phyloP scores from a whole-genome alignment of 2,797 vertebrate genomes.

The Crenuchus spilurus region DNA sequence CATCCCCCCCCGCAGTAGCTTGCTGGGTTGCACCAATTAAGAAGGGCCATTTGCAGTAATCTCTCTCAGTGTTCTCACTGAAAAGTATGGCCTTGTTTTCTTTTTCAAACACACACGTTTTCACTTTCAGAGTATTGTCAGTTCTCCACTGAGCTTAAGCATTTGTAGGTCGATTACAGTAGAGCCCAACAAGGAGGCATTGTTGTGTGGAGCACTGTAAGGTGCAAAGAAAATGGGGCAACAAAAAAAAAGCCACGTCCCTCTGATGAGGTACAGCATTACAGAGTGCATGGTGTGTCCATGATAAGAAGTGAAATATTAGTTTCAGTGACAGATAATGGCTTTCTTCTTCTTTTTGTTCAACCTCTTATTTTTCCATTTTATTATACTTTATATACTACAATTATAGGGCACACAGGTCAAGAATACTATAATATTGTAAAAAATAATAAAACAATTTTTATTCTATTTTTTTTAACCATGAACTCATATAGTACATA shows the following conservation, averaged over 20 bases:
- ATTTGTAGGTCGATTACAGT: constrained; percentile 18
- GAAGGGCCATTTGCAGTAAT: constrained; percentile 30
- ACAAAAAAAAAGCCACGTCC: constrained; percentile 51
- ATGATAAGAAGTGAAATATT: too few species aligned
- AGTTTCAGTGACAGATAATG: too few species aligned
- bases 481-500: too few species aligned
- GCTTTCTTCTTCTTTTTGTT: too few species aligned
- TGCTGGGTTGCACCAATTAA: constrained; percentile 38
- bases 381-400: too few species aligned
- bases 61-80: constrained; percentile 11
- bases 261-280: background rate
- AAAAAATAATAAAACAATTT: too few species aligned
- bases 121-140: background rate
- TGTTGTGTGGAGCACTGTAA: constrained; percentile 43
- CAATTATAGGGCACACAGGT: too few species aligned
- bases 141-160: background rate
- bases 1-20: background rate
- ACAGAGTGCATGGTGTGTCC: too few species aligned
- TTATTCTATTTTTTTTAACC: too few species aligned
- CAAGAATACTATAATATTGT: too few species aligned
- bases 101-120: background rate
- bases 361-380: too few species aligned
- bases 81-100: background rate
- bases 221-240: background rate
- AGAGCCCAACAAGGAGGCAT: constrained; percentile 44